Percentiles rank a stretch among this genome's conserved stretches.
Evolutionary conservation across 1,140 invertebrate genomes (phyloP).

Genomic region (Lanistes nyassanus): DNA sequence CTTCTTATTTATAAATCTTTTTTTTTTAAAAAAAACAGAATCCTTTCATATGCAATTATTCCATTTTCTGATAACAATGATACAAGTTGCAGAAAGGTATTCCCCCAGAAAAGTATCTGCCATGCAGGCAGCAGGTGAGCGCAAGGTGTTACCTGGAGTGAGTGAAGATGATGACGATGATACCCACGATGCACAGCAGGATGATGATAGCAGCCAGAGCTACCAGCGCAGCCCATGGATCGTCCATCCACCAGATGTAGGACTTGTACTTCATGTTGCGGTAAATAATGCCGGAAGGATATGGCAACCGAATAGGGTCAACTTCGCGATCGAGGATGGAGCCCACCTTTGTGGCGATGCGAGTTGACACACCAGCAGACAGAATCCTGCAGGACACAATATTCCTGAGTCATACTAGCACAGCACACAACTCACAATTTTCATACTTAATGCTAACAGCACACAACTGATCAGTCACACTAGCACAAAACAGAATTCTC

Average conservation of each 20-base stretch:
- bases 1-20: not conserved
- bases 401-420: too few species aligned
- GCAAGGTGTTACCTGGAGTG: slow-evolving; percentile 90
- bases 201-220: slow-evolving; percentile 87
- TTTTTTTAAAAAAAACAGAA: not conserved
- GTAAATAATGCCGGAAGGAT: slow-evolving; percentile 17
- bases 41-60: too few species aligned
- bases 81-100: too few species aligned
- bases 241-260: slow-evolving; percentile 68
- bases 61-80: not conserved
- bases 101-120: too few species aligned
- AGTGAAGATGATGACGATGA: slow-evolving; percentile 90
- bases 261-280: slow-evolving; percentile 40
- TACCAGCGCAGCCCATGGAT: slow-evolving; percentile 87
- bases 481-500: too few species aligned
- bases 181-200: slow-evolving; percentile 84
- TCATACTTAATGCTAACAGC: too few species aligned
- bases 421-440: too few species aligned
- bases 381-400: slow-evolving; percentile 16
- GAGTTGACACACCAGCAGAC: slow-evolving; percentile 8
- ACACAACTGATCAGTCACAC: too few species aligned
- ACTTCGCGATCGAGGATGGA: not conserved
- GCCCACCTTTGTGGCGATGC: slow-evolving; percentile 8
- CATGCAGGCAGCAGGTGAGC: too few species aligned
- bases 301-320: slow-evolving; percentile 37